phyloP scores from a whole-genome alignment of 2,113 vertebrate genomes.

The Holacanthus passer region DNA sequence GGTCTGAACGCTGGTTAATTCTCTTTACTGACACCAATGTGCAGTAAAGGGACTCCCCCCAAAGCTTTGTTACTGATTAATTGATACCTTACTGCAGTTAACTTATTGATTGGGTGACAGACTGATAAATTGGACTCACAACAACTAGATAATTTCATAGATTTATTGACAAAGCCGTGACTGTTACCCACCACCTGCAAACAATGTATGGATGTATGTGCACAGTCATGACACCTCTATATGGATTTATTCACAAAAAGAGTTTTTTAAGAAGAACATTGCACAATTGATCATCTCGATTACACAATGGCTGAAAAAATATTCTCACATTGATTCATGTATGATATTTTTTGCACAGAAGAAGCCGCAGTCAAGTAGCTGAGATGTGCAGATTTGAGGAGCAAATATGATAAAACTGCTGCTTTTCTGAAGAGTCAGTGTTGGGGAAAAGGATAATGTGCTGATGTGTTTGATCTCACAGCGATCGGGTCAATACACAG shows the following conservation, averaged over 20 bases:
- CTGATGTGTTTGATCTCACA: not conserved
- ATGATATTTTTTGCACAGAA: too few relatives aligned
- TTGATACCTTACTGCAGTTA: not conserved
- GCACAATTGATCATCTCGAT: not conserved
- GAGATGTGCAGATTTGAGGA: not conserved
- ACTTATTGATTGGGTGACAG: not conserved
- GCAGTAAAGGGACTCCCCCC: not conserved
- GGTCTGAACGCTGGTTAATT: not conserved
- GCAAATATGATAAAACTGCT: not conserved
- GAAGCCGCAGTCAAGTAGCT: not conserved
- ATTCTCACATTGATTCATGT: too few relatives aligned
- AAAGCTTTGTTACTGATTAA: not conserved
- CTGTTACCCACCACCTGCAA: not conserved
- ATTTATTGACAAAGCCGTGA: not conserved
- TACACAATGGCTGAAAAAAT: not conserved
- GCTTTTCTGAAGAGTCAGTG: not conserved
- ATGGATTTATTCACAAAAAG: not conserved
- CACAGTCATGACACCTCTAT: not conserved
- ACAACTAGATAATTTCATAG: not conserved
- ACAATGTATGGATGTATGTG: not conserved
- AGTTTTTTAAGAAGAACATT: not conserved
- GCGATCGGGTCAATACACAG: not conserved
- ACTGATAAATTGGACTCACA: not conserved
- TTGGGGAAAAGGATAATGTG: not conserved
- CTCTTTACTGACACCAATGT: not conserved